phyloP scores from a whole-genome alignment of 2,797 vertebrate genomes.

The Graptemys geographica region DNA sequence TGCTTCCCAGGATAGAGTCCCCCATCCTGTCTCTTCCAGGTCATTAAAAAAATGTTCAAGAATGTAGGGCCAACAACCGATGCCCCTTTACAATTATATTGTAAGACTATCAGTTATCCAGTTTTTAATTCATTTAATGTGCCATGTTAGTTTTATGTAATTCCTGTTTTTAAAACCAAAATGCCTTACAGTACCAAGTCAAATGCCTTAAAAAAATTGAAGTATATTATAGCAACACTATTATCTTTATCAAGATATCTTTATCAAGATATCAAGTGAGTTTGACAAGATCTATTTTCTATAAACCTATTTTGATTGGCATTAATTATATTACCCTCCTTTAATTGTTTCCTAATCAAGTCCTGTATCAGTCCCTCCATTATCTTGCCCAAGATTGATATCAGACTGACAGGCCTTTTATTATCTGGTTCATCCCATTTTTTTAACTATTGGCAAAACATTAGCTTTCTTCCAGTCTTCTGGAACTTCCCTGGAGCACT shows the following conservation, averaged over 20 bases:
- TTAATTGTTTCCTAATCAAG: not conserved
- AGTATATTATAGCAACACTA: not conserved
- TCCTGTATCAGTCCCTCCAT: not conserved
- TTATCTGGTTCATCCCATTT: not conserved
- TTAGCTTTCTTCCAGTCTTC: not conserved
- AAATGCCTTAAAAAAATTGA: not conserved
- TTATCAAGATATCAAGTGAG: not conserved
- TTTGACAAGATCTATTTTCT: not conserved
- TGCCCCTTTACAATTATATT: not conserved
- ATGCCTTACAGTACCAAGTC: not conserved
- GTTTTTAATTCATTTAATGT: not conserved
- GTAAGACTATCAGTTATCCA: not conserved
- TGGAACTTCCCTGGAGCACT: not conserved
- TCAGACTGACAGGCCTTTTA: not conserved
- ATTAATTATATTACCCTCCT: not conserved
- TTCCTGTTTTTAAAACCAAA: not conserved
- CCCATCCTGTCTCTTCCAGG: not conserved
- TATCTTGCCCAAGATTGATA: not conserved
- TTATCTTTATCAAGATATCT: not conserved
- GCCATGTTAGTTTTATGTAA: not conserved
- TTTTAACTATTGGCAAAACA: not conserved
- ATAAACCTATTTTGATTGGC: not conserved
- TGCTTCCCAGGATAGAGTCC: too few species aligned
- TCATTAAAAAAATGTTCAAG: not conserved
- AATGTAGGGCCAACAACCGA: not conserved